Conservation (phyloP, 2,888 invertebrate species). For the Leucophenga montana region DNA sequence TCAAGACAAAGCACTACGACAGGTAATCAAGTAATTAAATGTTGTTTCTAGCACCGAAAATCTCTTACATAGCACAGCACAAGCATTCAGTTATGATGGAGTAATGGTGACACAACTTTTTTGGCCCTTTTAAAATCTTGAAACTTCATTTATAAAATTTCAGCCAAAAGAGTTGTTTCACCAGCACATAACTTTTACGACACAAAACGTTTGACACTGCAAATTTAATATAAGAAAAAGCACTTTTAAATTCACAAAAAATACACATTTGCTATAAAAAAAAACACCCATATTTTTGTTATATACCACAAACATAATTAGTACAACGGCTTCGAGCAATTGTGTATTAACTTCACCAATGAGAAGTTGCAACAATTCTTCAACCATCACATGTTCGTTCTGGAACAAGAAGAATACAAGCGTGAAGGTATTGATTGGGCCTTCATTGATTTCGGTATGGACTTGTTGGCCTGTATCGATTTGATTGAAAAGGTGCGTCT, state of each 20-base stretch:
- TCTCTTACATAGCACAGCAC: too few relatives aligned
- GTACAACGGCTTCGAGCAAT: constrained; percentile 99
- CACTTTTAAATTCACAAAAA: not conserved
- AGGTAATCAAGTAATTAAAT: constrained; percentile 31
- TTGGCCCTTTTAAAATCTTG: too few relatives aligned
- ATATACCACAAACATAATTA: constrained; percentile 69
- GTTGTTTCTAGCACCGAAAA: too few relatives aligned
- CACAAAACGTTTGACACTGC: not conserved
- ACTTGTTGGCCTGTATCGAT: constrained; percentile 98
- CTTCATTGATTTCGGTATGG: constrained; percentile 99
- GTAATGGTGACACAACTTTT: too few relatives aligned
- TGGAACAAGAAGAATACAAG: constrained; percentile 99
- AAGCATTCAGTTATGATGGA: too few relatives aligned
- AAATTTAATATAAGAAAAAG: too few relatives aligned
- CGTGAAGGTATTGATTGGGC: constrained; percentile 97
- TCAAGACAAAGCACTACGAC: too few relatives aligned
- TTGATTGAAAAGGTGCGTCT: constrained; percentile 92
- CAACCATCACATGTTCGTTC: constrained; percentile 99
- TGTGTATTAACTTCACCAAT: constrained; percentile 99
- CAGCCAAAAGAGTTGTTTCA: too few relatives aligned
- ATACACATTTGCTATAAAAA: too few relatives aligned
- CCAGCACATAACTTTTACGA: not conserved
- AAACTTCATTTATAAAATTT: too few relatives aligned
- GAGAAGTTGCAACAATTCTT: constrained; percentile 99
- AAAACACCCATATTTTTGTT: not conserved